These are phyloP conservation scores for Leuciscus waleckii DNA, from an alignment of 2,797 vertebrate genomes.

Conservation along the genomic window DNA sequence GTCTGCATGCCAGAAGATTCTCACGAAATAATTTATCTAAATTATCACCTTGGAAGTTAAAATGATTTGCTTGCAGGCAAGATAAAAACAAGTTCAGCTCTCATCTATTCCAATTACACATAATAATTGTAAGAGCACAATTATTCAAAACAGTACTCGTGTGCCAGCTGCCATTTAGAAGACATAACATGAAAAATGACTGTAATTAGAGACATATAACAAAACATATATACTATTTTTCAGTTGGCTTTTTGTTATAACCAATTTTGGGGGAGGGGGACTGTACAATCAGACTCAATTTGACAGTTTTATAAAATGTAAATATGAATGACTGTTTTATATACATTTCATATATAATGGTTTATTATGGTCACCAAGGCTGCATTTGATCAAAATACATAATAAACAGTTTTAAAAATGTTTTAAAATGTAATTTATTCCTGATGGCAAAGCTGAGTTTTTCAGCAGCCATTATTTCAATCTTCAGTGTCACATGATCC, in stretches of 20 bases:
- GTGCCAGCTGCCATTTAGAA: constrained; percentile 31
- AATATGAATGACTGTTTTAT: neutral
- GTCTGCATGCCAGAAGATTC: neutral
- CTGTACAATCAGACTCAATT: neutral
- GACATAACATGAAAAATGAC: neutral
- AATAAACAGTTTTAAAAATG: neutral
- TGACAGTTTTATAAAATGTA: neutral
- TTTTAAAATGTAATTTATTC: neutral
- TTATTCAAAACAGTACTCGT: constrained; percentile 42
- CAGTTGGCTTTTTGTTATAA: neutral
- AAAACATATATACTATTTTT: neutral
- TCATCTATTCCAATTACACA: constrained; percentile 17
- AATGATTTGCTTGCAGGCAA: constrained; percentile 30
- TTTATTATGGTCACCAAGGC: neutral
- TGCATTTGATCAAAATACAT: neutral
- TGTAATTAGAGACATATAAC: neutral
- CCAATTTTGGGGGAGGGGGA: neutral
- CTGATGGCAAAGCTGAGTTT: neutral
- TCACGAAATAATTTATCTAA: constrained; percentile 11
- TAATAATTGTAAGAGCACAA: constrained; percentile 26
- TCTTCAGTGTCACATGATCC: neutral
- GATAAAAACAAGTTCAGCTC: constrained; percentile 17
- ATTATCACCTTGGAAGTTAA: neutral
- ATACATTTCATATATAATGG: neutral
- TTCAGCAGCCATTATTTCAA: neutral